A percentile compares a stretch with the other conserved stretches of the same genome.
phyloP scores from a whole-genome alignment of 64 coral and sea anemone genomes.

The Acropora tenuis region DNA sequence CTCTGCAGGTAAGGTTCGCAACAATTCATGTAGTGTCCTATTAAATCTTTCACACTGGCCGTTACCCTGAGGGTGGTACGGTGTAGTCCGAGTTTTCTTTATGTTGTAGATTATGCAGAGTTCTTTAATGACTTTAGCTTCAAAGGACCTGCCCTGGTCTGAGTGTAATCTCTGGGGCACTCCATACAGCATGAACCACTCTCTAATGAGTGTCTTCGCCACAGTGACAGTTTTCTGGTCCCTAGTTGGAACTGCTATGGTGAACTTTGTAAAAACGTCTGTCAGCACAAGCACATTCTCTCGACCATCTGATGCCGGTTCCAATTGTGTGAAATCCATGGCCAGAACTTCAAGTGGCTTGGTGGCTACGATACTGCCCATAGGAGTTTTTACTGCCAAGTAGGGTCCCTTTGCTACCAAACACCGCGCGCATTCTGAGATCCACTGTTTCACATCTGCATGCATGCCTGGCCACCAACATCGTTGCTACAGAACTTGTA shows the following conservation, averaged over 20 bases:
- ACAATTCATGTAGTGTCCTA: constrained; percentile 43
- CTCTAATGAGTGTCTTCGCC: constrained; percentile 36
- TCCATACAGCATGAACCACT: constrained; percentile 61
- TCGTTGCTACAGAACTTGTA: constrained; percentile 14
- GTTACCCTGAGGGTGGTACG: constrained; percentile 41
- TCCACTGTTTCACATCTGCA: constrained; percentile 22
- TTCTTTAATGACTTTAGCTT: constrained; percentile 39
- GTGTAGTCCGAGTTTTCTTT: constrained; percentile 45
- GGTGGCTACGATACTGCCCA: constrained; percentile 44
- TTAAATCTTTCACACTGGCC: constrained; percentile 61
- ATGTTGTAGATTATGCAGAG: constrained; percentile 41
- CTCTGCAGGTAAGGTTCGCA: constrained; percentile 27
- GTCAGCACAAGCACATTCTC: constrained; percentile 42
- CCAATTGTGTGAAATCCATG: constrained; percentile 59
- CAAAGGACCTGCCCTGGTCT: constrained; percentile 16
- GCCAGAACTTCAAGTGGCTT: constrained; percentile 63
- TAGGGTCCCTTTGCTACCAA: constrained; percentile 58
- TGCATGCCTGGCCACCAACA: constrained; percentile 67
- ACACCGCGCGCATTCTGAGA: constrained; percentile 57
- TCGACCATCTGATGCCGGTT: constrained; percentile 38
- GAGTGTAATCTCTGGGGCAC: constrained; percentile 25
- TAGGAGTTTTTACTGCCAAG: constrained; percentile 27
- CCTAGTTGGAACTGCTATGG: constrained; percentile 10
- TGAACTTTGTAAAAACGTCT: constrained; percentile 37
- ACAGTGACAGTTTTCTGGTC: constrained; percentile 21